Conservation (phyloP, 1,140 invertebrate species). For the Drosophila tristis region DNA sequence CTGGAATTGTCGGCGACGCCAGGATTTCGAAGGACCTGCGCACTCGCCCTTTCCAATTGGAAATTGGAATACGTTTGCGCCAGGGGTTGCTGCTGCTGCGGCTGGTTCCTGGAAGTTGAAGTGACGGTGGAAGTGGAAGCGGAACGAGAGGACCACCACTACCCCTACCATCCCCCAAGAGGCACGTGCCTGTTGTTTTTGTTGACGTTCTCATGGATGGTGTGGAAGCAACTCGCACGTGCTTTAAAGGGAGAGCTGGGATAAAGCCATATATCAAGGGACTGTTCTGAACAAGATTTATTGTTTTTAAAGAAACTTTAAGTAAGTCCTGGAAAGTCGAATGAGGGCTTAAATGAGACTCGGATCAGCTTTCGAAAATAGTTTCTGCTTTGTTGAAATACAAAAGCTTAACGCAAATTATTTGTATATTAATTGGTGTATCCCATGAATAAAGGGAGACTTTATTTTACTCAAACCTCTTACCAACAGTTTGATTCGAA, state of each 20-base stretch:
- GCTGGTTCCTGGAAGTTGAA: constrained; percentile 23
- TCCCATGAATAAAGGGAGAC: too few relatives aligned
- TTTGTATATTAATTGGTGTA: too few relatives aligned
- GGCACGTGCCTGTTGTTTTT: constrained; percentile 74
- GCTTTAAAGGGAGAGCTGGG: constrained; percentile 17
- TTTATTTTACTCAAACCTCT: too few relatives aligned
- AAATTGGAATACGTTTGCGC: constrained; percentile 16
- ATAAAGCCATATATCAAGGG: constrained; percentile 6
- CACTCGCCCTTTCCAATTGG: constrained; percentile 71
- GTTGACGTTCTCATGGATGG: constrained; percentile 63
- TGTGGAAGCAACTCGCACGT: constrained; percentile 31
- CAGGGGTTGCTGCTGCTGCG: constrained; percentile 43
- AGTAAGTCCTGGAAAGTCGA: too few relatives aligned
- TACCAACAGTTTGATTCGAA: too few relatives aligned
- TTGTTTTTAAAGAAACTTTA: constrained; percentile 20
- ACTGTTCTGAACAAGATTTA: constrained; percentile 6
- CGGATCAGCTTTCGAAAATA: too few relatives aligned
- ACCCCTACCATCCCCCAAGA: constrained; percentile 1
- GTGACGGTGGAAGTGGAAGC: constrained; percentile 37
- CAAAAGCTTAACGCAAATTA: too few relatives aligned
- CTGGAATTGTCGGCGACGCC: constrained; percentile 59
- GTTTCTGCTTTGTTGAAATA: too few relatives aligned
- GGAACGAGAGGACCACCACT: constrained; percentile 38
- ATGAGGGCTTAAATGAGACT: too few relatives aligned
- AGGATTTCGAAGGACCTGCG: constrained; percentile 82